Conservation (phyloP, 92 coral and sea anemone species). For the Epizoanthus illoricatus region DNA sequence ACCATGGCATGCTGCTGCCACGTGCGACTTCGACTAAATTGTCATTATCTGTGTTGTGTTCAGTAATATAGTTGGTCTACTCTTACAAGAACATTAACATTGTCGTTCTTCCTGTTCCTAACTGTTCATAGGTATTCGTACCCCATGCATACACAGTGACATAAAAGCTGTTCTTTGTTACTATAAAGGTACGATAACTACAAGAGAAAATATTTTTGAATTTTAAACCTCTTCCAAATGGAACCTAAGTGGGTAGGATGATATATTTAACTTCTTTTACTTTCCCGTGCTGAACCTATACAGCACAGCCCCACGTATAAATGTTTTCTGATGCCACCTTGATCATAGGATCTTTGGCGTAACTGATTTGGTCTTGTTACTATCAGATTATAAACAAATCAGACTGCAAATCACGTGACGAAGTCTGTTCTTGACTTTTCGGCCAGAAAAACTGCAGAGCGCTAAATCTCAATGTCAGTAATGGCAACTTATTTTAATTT, state of each 20-base stretch:
- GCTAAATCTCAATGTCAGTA: too few relatives aligned
- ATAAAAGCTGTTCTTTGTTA: conserved; percentile 58
- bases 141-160: conserved; percentile 88
- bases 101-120: conserved; percentile 88
- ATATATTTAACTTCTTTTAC: too few relatives aligned
- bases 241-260: not conserved
- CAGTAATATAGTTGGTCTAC: conserved; percentile 72
- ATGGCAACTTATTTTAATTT: too few relatives aligned
- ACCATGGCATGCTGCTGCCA: conserved; percentile 89
- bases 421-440: too few relatives aligned
- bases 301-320: too few relatives aligned
- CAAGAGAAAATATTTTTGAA: conserved; percentile 68
- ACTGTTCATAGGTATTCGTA: conserved; percentile 93
- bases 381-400: too few relatives aligned
- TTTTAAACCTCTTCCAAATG: conserved; percentile 47
- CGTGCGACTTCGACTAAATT: conserved; percentile 69
- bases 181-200: conserved; percentile 88
- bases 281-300: too few relatives aligned
- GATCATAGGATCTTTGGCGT: too few relatives aligned
- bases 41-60: conserved; percentile 56
- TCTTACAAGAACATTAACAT: conserved; percentile 66
- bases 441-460: too few relatives aligned
- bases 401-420: too few relatives aligned
- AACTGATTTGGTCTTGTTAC: too few relatives aligned
- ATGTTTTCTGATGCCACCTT: too few relatives aligned